phyloP scores from a whole-genome alignment of 2,888 invertebrate species.

The Uropetala carovei region DNA sequence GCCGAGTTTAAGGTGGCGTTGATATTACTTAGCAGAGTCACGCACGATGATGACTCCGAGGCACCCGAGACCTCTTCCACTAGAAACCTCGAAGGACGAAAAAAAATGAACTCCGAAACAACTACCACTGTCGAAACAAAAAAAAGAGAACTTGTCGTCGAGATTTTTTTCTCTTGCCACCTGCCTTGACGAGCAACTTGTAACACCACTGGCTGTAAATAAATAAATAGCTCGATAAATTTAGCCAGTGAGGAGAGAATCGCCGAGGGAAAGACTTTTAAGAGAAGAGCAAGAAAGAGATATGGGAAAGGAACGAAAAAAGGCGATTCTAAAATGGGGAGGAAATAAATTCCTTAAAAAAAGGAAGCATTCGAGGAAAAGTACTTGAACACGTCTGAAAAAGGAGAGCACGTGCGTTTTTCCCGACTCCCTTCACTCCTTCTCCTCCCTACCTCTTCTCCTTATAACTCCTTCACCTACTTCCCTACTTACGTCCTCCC shows the following conservation, averaged over 20 bases:
- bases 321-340: not conserved
- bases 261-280: slow-evolving; percentile 22
- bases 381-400: not conserved
- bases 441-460: not conserved
- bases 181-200: not conserved
- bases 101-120: too few relatives aligned
- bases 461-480: not conserved
- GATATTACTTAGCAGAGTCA: too few relatives aligned
- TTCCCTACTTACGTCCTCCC: not conserved
- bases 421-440: not conserved
- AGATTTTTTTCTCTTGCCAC: not conserved
- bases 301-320: not conserved
- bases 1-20: too few relatives aligned
- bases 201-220: too few relatives aligned
- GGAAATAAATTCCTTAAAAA: not conserved
- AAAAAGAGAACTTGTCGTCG: too few relatives aligned
- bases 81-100: too few relatives aligned
- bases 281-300: not conserved
- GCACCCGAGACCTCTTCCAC: too few relatives aligned
- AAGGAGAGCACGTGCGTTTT: not conserved
- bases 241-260: not conserved
- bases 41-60: too few relatives aligned
- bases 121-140: too few relatives aligned
- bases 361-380: not conserved
- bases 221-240: too few relatives aligned